These are phyloP conservation scores for Napeogenes sylphis DNA, from an alignment of 2,888 invertebrate genomes.

Conservation along the genomic window DNA sequence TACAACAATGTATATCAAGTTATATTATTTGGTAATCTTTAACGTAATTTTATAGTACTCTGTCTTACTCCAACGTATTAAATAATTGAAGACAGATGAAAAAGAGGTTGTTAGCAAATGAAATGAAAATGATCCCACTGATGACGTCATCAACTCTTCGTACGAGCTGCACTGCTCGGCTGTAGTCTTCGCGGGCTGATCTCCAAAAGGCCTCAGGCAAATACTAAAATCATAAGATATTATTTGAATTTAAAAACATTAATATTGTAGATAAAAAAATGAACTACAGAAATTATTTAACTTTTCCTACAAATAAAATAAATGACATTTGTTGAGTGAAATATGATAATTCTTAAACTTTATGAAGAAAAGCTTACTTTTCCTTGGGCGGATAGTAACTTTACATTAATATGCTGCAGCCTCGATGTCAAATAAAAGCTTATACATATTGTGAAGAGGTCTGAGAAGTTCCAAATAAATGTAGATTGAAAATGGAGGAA, in stretches of 20 bases:
- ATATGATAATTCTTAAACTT: too few relatives aligned
- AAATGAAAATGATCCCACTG: conserved; percentile 80
- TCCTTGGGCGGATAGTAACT: conserved; percentile 56
- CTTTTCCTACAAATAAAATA: too few relatives aligned
- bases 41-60: not conserved
- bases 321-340: too few relatives aligned
- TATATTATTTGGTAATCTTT: not conserved
- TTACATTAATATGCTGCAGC: conserved; percentile 79
- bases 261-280: not conserved
- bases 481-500: conserved; percentile 80
- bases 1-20: too few relatives aligned
- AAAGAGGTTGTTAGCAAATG: conserved; percentile 84
- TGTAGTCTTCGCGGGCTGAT: conserved; percentile 80
- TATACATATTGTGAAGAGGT: conserved; percentile 83
- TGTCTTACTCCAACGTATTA: conserved; percentile 81
- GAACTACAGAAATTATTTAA: not conserved
- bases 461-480: conserved; percentile 85
- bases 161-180: conserved; percentile 78
- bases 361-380: conserved; percentile 47
- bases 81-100: conserved; percentile 85
- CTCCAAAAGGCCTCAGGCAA: conserved; percentile 82
- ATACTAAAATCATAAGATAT: conserved; percentile 54
- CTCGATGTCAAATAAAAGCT: conserved; percentile 82
- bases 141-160: conserved; percentile 80
- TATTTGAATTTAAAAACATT: not conserved